Evolutionary conservation across 2,888 invertebrate species (phyloP), one percentile per base, ranked within the genome.

Genomic region (Onchidella celtica): DNA sequence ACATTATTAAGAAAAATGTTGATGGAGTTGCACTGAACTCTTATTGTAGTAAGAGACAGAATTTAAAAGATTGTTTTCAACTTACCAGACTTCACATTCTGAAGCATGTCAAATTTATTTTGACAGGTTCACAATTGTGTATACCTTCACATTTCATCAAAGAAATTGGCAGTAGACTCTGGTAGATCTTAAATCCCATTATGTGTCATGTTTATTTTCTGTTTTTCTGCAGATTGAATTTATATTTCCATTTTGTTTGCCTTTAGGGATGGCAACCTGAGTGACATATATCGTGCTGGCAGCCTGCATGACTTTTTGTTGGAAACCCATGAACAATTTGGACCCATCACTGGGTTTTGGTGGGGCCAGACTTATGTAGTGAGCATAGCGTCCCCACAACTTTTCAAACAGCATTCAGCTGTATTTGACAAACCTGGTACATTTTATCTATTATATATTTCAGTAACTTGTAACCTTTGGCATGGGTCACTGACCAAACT

Each of bases 291-390:
- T 3, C 86, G 89, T 66, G 92, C 92, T 63, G 94, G 93, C n/a
- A 92, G 93, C 84, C 86, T 94, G 3, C 93, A 93, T 84, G 88
- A 93, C 86, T 94, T 93, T 87, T 86, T 94, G 11, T 59, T 87
- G 32, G 88, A 89, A n/a, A 86, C 93, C 3, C 93, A 94, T 76
- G 85, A 89, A 38, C 84, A 90, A 66, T 92, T 89, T 86, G 94
- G 94, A 21, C 85, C 90, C 2, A 92, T 94, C 38, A 91, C 91
- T 21, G 92, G 93, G n/a, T 94, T 94, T 85, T 94, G 93, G 93
- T 90, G 89, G 86, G 93, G 92, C 40, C 84, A 89, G 32, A 85
- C 89, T 74, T 88, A 90, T 68, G 88, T 91, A 17, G 92, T 94
- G 82, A 93, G 93, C 86, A 89, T 93, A 32, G 90, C 92, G n/a